Evolutionary conservation across 2,113 vertebrate genomes (phyloP).

Genomic region (Alouatta palliata): DNA sequence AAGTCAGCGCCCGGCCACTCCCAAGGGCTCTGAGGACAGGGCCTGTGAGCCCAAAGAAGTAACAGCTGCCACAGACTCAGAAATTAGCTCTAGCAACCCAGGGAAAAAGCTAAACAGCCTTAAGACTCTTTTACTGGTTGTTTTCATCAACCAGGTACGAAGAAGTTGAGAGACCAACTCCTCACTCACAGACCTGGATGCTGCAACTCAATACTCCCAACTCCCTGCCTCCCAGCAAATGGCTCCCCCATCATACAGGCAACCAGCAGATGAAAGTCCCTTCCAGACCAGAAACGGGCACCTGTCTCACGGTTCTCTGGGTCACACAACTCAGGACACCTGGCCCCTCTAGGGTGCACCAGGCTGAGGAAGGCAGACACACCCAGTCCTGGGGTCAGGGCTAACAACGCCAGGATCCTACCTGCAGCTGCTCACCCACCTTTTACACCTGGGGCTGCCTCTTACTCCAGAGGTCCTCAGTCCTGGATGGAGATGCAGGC

Average conservation of each 20-base stretch:
- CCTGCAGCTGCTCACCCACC: neutral
- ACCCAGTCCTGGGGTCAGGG: neutral
- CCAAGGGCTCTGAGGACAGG: neutral
- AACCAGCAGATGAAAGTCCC: neutral
- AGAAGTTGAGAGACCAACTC: neutral
- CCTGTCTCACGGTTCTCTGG: neutral
- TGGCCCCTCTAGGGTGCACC: neutral
- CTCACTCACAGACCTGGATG: neutral
- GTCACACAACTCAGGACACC: neutral
- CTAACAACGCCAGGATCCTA: neutral
- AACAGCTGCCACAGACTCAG: neutral
- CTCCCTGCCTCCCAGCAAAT: neutral
- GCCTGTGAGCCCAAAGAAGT: neutral
- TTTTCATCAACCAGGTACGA: conserved; percentile 10
- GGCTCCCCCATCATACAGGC: neutral
- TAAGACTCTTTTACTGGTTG: neutral
- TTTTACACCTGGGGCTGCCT: neutral
- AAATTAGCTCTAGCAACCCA: neutral
- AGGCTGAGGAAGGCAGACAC: neutral
- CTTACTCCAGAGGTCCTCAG: neutral
- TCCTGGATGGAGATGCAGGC: neutral
- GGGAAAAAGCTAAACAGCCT: neutral
- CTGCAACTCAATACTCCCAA: neutral
- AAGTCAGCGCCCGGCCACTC: neutral
- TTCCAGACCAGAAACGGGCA: neutral